Evolutionary conservation across 2,888 invertebrate species (phyloP).

Genomic region (Andrena fulva): DNA sequence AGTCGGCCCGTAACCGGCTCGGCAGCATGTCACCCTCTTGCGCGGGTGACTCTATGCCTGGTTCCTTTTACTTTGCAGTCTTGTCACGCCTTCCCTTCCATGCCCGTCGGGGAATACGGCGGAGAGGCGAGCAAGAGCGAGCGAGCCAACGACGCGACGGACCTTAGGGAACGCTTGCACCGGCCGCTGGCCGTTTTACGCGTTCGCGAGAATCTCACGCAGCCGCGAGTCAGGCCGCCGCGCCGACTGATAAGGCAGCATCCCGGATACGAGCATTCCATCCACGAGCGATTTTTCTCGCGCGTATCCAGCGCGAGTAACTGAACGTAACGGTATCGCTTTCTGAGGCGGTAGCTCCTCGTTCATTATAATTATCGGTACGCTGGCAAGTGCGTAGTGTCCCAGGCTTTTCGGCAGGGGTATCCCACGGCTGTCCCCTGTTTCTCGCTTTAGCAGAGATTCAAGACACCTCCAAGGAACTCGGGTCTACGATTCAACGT

Average conservation of each 20-base stretch:
- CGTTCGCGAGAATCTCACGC: slow-evolving; percentile 58
- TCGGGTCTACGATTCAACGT: too few species aligned
- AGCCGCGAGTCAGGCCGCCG: slow-evolving; percentile 33
- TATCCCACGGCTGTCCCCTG: too few species aligned
- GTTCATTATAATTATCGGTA: slow-evolving; percentile 35
- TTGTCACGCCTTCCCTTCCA: slow-evolving; percentile 83
- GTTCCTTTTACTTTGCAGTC: slow-evolving; percentile 83
- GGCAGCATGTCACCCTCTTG: slow-evolving; percentile 84
- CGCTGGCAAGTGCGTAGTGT: neutral
- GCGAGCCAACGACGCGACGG: slow-evolving; percentile 14
- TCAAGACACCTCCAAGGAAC: too few species aligned
- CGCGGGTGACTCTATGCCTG: slow-evolving; percentile 83
- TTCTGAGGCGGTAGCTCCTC: slow-evolving; percentile 3
- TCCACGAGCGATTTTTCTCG: slow-evolving; percentile 47
- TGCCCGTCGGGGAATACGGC: slow-evolving; percentile 70
- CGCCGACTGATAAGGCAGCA: slow-evolving; percentile 64
- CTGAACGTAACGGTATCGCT: slow-evolving; percentile 52
- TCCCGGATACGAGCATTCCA: slow-evolving; percentile 52
- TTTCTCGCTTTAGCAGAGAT: too few species aligned
- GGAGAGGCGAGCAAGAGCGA: slow-evolving; percentile 22
- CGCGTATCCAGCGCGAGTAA: slow-evolving; percentile 16
- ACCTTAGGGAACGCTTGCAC: slow-evolving; percentile 57
- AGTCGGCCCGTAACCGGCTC: slow-evolving; percentile 82
- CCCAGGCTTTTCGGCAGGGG: too few species aligned
- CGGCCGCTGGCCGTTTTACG: slow-evolving; percentile 46